A percentile compares a stretch with the other conserved stretches of the same genome.
Conservation (phyloP, 2,888 invertebrate genomes). For the Lacanobia wlatinum region DNA sequence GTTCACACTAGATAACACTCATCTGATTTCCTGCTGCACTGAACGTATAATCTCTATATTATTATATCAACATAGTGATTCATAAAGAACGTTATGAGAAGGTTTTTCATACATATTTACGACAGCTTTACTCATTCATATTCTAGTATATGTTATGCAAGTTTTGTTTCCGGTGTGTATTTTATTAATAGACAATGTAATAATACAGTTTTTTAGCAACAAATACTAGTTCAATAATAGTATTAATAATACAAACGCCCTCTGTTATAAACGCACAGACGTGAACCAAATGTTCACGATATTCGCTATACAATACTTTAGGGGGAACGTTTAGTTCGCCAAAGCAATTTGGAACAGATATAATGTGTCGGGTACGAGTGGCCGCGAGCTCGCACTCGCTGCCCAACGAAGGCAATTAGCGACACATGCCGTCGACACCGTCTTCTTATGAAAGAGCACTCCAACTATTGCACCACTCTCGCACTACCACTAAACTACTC, state of each 20-base stretch:
- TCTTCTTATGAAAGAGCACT: conserved; percentile 72
- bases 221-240: not conserved
- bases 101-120: conserved; percentile 12
- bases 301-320: conserved; percentile 50
- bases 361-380: conserved; percentile 60
- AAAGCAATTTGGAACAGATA: conserved; percentile 73
- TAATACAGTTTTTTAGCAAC: not conserved
- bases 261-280: conserved; percentile 36
- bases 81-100: conserved; percentile 16
- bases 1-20: conserved; percentile 68
- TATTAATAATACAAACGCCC: conserved; percentile 12
- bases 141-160: not conserved
- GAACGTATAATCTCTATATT: conserved; percentile 44
- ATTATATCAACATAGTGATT: conserved; percentile 24
- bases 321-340: conserved; percentile 65
- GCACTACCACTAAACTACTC: conserved; percentile 65
- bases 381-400: conserved; percentile 65
- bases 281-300: conserved; percentile 52
- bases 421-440: conserved; percentile 81
- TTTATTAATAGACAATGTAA: not conserved
- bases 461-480: conserved; percentile 71
- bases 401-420: conserved; percentile 84
- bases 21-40: conserved; percentile 70
- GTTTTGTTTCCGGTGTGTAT: not conserved
- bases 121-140: conserved; percentile 10